Conservation (phyloP, 2,113 vertebrate genomes). For the Tragelaphus imberbis region DNA sequence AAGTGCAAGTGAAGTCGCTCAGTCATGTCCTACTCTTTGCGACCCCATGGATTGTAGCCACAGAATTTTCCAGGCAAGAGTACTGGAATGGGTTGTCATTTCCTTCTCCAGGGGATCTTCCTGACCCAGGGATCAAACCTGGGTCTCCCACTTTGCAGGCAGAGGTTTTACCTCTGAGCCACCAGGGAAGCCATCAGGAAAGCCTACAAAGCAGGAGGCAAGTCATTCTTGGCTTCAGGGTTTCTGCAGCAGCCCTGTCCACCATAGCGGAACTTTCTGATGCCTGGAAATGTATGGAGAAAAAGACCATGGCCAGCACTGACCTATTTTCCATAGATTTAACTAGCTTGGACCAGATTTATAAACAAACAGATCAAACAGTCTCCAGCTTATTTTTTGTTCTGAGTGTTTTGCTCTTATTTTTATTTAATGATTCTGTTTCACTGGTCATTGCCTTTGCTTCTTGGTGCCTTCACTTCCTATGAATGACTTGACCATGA, state of each 20-base stretch:
- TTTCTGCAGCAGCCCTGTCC: background rate
- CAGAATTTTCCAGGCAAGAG: background rate
- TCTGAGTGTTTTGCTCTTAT: background rate
- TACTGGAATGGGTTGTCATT: background rate
- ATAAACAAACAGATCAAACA: background rate
- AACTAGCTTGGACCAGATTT: background rate
- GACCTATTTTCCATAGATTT: background rate
- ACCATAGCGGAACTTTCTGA: background rate
- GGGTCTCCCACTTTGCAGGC: background rate
- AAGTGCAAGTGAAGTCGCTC: background rate
- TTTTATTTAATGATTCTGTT: background rate
- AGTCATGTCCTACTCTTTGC: background rate
- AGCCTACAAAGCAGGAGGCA: background rate
- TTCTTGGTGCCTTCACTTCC: background rate
- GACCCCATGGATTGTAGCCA: background rate
- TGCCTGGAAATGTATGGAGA: background rate
- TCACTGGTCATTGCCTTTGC: background rate
- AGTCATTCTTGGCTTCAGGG: background rate
- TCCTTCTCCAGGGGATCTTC: background rate
- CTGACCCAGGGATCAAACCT: background rate
- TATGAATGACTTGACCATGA: rapidly evolving
- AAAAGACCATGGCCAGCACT: background rate
- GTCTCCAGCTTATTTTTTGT: background rate
- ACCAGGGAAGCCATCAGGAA: background rate
- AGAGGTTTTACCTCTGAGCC: background rate